Percentiles rank a stretch among this genome's conserved stretches.
Evolutionary conservation across 2,888 invertebrate species (phyloP).

Genomic region (Azorinus chamasolen): DNA sequence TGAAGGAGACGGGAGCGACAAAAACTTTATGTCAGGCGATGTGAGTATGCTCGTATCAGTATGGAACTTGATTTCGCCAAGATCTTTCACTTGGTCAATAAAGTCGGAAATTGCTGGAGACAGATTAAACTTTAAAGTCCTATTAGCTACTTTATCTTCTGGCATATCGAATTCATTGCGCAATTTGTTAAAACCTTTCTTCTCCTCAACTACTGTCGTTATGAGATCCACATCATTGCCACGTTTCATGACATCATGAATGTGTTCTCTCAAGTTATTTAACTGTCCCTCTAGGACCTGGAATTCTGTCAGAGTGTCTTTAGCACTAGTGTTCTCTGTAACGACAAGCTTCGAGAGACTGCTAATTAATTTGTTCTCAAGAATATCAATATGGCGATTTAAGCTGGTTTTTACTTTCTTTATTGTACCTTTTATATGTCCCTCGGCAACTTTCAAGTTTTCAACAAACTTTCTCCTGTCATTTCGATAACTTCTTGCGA

Average conservation of each 20-base stretch:
- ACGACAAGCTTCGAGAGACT: constrained; percentile 39
- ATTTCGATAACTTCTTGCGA: constrained; percentile 27
- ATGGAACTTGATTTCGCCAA: constrained; percentile 46
- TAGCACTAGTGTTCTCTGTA: constrained; percentile 28
- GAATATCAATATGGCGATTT: constrained; percentile 42
- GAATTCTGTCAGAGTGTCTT: constrained; percentile 40
- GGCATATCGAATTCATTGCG: constrained; percentile 21
- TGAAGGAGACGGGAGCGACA: neutral
- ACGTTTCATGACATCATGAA: constrained; percentile 27
- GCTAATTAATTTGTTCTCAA: constrained; percentile 45
- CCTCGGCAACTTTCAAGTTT: constrained; percentile 34
- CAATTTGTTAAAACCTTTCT: constrained; percentile 25
- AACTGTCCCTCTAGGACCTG: constrained; percentile 40
- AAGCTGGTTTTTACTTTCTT: constrained; percentile 36
- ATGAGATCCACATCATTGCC: constrained; percentile 36
- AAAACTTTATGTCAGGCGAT: neutral
- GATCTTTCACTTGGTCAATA: constrained; percentile 41
- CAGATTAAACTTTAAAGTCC: constrained; percentile 30
- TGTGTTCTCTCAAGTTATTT: constrained; percentile 38
- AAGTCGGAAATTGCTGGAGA: constrained; percentile 39
- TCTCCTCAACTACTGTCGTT: constrained; percentile 34
- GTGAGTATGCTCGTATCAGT: neutral
- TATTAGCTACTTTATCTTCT: constrained; percentile 25
- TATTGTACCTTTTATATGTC: constrained; percentile 36
- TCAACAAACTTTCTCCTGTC: constrained; percentile 32